Evolutionary conservation across 2,113 vertebrate species (phyloP).

Genomic region (Laticauda laticaudata): DNA sequence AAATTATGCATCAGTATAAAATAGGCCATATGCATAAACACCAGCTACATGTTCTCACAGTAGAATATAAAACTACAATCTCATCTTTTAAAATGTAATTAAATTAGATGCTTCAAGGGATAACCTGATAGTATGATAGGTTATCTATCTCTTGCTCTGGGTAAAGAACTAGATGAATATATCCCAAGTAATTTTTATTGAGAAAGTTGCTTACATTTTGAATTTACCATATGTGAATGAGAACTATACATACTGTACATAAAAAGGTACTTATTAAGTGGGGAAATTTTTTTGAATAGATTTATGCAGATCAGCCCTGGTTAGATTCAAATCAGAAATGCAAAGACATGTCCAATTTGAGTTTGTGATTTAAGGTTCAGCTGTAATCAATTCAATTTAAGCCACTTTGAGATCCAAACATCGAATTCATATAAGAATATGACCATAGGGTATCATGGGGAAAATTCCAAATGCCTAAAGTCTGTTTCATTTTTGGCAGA

Average conservation of each 20-base stretch:
- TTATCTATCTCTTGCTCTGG: background rate
- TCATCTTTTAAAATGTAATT: background rate
- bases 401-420: background rate
- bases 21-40: background rate
- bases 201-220: background rate
- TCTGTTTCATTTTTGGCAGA: background rate
- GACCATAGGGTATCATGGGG: background rate
- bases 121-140: background rate
- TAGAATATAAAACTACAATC: background rate
- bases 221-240: background rate
- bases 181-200: background rate
- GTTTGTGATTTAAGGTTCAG: background rate
- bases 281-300: background rate
- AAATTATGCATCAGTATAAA: background rate
- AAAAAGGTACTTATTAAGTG: background rate
- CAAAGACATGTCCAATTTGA: background rate
- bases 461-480: background rate
- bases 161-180: background rate
- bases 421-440: background rate
- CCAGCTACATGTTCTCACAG: background rate
- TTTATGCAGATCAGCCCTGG: background rate
- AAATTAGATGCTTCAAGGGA: background rate
- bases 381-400: background rate
- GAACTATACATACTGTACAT: background rate
- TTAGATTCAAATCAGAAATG: background rate